These are phyloP conservation scores for Bilobella aurantiaca DNA, from an alignment of 1,140 invertebrate genomes.

Conservation along the genomic window DNA sequence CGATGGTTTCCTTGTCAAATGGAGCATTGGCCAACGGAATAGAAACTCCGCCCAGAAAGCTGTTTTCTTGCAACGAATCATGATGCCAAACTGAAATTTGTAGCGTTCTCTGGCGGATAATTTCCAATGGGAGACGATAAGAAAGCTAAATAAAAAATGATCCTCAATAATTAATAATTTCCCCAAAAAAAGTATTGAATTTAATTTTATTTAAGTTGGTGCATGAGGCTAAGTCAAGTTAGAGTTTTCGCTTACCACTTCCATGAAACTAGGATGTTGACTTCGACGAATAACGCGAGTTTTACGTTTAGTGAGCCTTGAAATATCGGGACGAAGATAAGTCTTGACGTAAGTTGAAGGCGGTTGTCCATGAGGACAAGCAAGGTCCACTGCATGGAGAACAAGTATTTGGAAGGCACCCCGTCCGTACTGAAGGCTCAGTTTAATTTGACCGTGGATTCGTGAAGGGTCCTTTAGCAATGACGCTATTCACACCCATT, in stretches of 20 bases:
- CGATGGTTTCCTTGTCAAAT: slow-evolving; percentile 61
- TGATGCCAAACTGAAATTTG: slow-evolving; percentile 93
- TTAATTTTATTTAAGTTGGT: too few relatives aligned
- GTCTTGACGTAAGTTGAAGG: slow-evolving; percentile 89
- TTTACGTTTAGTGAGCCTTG: slow-evolving; percentile 84
- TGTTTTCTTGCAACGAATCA: slow-evolving; percentile 88
- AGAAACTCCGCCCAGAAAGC: slow-evolving; percentile 79
- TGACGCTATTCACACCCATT: slow-evolving; percentile 14
- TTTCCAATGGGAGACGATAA: slow-evolving; percentile 73
- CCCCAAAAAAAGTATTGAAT: too few relatives aligned
- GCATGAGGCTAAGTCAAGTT: too few relatives aligned
- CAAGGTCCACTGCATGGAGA: slow-evolving; percentile 73
- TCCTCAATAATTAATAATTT: too few relatives aligned
- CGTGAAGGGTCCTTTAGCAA: slow-evolving; percentile 28
- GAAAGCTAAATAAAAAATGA: slow-evolving; percentile 54
- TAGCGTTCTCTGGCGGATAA: slow-evolving; percentile 59
- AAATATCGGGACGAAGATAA: slow-evolving; percentile 63
- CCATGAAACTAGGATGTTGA: slow-evolving; percentile 94
- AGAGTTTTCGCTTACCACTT: too few relatives aligned
- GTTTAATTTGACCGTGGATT: slow-evolving; percentile 56
- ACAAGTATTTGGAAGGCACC: slow-evolving; percentile 74
- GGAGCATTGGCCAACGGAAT: slow-evolving; percentile 58
- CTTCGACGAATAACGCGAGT: slow-evolving; percentile 85
- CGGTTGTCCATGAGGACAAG: slow-evolving; percentile 59
- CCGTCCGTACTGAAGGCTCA: slow-evolving; percentile 71